phyloP scores from a whole-genome alignment of 1,140 invertebrate species.

The Macrosteles quadrilineatus region DNA sequence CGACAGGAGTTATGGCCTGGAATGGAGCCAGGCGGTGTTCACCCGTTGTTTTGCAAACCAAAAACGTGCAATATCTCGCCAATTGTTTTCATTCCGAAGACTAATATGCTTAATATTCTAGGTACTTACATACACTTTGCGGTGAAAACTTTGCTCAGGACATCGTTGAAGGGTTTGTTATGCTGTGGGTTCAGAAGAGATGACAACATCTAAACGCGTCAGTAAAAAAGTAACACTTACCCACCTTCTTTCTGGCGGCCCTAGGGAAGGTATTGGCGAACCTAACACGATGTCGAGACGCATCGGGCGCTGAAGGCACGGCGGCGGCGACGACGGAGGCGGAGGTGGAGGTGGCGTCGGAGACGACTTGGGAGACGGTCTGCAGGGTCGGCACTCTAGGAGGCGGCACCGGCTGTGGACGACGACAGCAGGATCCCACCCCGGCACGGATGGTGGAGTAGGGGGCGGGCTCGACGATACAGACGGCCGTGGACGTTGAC shows the following conservation, averaged over 20 bases:
- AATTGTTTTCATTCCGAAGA: too few species aligned
- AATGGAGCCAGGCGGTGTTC: too few species aligned
- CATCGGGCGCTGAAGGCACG: background rate
- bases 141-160: too few species aligned
- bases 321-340: background rate
- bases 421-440: background rate
- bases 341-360: background rate
- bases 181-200: too few species aligned
- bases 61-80: too few species aligned
- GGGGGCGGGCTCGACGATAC: conserved; percentile 7
- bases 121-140: too few species aligned
- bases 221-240: too few species aligned
- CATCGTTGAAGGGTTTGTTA: too few species aligned
- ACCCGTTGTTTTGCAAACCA: too few species aligned
- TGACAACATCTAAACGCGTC: too few species aligned
- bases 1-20: too few species aligned
- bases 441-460: conserved; percentile 8
- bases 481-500: conserved; percentile 28
- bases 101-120: too few species aligned
- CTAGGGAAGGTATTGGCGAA: conserved; percentile 9
- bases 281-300: background rate
- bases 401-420: background rate
- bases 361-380: conserved; percentile 12
- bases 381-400: background rate
- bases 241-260: conserved; percentile 5